Evolutionary conservation across 2,888 invertebrate species (phyloP).

Genomic region (Gymnoscelis rufifasciata): DNA sequence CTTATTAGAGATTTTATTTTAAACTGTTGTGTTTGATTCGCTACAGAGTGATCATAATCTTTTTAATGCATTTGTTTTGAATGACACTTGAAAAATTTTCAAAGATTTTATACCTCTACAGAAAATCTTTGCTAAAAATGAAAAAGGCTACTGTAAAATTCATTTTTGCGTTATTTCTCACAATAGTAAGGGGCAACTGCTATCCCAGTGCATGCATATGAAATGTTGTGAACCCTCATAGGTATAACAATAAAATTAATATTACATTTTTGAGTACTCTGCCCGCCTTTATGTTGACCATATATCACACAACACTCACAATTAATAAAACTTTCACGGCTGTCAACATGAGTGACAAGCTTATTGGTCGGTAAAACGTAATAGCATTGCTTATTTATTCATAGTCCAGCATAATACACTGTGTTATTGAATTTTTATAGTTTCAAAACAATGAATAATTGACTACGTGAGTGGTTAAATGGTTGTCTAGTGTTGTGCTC

Average conservation of each 20-base stretch:
- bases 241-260: constrained; percentile 49
- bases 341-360: constrained; percentile 39
- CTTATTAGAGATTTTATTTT: too few relatives aligned
- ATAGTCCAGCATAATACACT: constrained; percentile 29
- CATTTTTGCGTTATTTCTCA: constrained; percentile 4
- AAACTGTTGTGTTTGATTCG: too few relatives aligned
- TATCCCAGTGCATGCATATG: constrained; percentile 46
- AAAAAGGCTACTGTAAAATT: not conserved
- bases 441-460: constrained; percentile 37
- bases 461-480: constrained; percentile 21
- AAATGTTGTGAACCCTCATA: constrained; percentile 37
- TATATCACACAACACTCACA: constrained; percentile 37
- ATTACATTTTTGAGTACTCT: constrained; percentile 38
- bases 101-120: too few relatives aligned
- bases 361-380: constrained; percentile 31
- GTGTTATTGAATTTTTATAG: constrained; percentile 34
- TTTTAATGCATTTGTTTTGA: too few relatives aligned
- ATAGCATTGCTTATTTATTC: constrained; percentile 35
- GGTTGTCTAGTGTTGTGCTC: constrained; percentile 42
- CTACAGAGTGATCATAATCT: too few relatives aligned
- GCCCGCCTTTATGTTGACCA: constrained; percentile 39
- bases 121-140: too few relatives aligned
- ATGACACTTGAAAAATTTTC: too few relatives aligned
- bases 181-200: constrained; percentile 23
- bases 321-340: constrained; percentile 42